Conservation (phyloP, 2,113 vertebrate genomes). For the Okapia johnstoni region DNA sequence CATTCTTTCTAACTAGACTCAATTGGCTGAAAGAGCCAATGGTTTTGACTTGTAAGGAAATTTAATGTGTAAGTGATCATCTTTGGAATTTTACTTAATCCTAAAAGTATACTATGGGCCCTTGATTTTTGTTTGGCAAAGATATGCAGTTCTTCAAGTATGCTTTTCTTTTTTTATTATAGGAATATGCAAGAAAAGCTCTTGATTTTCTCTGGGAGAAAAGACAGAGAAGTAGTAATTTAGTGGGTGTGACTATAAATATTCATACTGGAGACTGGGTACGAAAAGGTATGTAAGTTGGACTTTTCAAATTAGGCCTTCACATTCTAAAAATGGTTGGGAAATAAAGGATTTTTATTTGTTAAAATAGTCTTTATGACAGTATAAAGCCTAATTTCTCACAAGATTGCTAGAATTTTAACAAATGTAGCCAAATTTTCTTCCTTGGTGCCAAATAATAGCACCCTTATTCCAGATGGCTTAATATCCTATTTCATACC, state of each 20-base stretch:
- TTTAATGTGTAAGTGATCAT: constrained; percentile 4
- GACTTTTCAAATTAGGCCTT: background rate
- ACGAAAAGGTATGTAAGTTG: constrained; percentile 81
- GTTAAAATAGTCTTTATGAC: background rate
- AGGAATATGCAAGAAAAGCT: constrained; percentile 95
- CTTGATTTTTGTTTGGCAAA: constrained; percentile 35
- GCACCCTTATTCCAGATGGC: background rate
- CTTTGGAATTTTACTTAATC: constrained; percentile 29
- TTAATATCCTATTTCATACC: background rate
- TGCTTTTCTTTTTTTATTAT: constrained; percentile 52
- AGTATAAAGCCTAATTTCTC: background rate
- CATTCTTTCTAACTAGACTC: background rate
- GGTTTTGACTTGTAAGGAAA: constrained; percentile 4
- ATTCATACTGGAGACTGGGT: constrained; percentile 99
- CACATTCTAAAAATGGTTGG: background rate
- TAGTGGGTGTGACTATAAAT: constrained; percentile 98
- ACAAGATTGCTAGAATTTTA: background rate
- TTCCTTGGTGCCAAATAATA: background rate
- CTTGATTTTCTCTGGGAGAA: constrained; percentile 99
- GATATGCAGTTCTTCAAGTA: background rate
- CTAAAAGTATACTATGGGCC: background rate
- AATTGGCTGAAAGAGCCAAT: background rate
- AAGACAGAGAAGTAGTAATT: constrained; percentile 97
- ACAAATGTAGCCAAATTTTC: background rate
- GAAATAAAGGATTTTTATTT: constrained; percentile 13